Base-by-base conservation (phyloP, 2,113 vertebrate genomes). In the Paradisaea rubra region DNA sequence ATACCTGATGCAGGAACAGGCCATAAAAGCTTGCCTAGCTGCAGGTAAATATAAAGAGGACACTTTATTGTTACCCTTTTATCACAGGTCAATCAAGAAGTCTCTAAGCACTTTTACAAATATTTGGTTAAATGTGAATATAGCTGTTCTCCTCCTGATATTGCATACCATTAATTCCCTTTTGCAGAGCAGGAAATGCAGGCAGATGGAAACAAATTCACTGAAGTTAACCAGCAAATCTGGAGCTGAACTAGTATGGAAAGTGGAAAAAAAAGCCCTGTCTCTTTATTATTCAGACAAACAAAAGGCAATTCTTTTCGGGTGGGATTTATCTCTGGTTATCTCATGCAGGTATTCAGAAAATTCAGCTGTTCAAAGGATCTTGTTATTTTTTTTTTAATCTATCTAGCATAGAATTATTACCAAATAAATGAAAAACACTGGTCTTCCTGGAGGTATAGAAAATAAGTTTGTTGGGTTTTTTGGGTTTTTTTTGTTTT, bases 261-360 rank as follows among this genome's bases (percentile, higher is more conserved):
- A 53, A 80, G 63, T 27, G 22, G 11, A 33, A 78, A 95, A 59
- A 71, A 65, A 61, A 2, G 35, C 1, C 11, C 6, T 15, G 2
- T 50, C 14, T 82, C 42, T 61, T 69, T 50, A 54, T 85, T 91
- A 85, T 78, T 81, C 69, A 78, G 59, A 52, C 33, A 78, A 88
- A 95, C 81, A 96, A 88, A 95, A 88, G 76, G 68, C 47, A 84
- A 57, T 95, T 89, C 50, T 93, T 93, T 88, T 61, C 0, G 0
- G 27, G 22, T 66, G 33, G 8, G 10, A 42, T 85, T 93, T 93
- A 85, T 83, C 81, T 54, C 57, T 81, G 25, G n/a, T 77, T 91
- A 89, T 94, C 86, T 93, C 70, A 87, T 69, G 87, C 86, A 92
- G 81, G 81, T 77, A 96, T 93, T 94, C 81, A 89, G 87, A 94